These are phyloP conservation scores for Drosophila lacteicornis DNA, from an alignment of 1,140 invertebrate species.

Conservation along the genomic window DNA sequence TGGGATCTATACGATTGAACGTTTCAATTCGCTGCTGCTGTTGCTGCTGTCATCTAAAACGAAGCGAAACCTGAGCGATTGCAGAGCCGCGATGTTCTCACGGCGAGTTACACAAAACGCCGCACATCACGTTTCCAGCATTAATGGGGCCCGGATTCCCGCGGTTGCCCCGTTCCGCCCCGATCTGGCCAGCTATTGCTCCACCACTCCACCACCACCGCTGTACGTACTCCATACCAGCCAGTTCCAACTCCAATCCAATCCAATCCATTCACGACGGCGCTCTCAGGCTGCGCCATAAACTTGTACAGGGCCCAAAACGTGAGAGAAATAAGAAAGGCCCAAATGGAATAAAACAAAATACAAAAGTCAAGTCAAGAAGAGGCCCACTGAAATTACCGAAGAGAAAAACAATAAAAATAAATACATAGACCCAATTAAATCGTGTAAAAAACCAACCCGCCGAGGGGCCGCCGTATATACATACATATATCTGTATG, in stretches of 20 bases:
- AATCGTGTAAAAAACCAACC: constrained; percentile 56
- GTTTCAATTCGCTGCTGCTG: constrained; percentile 35
- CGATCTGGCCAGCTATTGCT: background rate
- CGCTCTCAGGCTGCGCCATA: constrained; percentile 66
- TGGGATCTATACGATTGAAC: constrained; percentile 22
- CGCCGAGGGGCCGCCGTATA: background rate
- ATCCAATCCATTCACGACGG: constrained; percentile 55
- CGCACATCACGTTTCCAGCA: constrained; percentile 78
- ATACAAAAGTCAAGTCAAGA: constrained; percentile 35
- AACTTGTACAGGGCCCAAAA: constrained; percentile 65
- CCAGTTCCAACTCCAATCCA: constrained; percentile 5
- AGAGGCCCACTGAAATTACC: constrained; percentile 51
- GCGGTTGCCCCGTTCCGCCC: background rate
- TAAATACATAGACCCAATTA: constrained; percentile 64
- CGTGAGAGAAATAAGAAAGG: constrained; percentile 78
- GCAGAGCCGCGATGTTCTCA: constrained; percentile 69
- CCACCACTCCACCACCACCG: constrained; percentile 27
- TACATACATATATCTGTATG: constrained; percentile 17
- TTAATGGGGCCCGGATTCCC: constrained; percentile 46
- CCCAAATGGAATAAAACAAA: constrained; percentile 40
- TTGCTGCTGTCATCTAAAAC: constrained; percentile 55
- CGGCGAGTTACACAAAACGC: constrained; percentile 81
- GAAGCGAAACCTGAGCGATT: constrained; percentile 69
- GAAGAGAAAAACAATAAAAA: constrained; percentile 55
- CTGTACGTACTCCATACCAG: constrained; percentile 1